phyloP scores from a whole-genome alignment of 1,140 invertebrate species.

The Brevipalpus yothersi region DNA sequence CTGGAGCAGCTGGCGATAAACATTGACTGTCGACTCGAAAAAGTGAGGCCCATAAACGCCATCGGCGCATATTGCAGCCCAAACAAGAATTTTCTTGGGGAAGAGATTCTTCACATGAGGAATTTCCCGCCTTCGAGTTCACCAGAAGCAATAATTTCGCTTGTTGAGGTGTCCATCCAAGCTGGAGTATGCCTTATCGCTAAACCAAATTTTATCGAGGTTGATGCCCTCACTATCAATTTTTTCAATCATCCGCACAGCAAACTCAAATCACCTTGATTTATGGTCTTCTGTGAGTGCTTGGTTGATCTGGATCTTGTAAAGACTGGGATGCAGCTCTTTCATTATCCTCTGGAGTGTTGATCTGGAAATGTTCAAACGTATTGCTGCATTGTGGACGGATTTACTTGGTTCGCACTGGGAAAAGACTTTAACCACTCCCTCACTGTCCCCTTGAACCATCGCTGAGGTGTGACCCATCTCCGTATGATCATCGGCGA shows the following conservation, averaged over 20 bases:
- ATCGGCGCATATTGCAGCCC: background rate
- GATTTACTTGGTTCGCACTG: too few species aligned
- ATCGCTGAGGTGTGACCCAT: too few species aligned
- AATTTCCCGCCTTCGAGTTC: slow-evolving; percentile 7
- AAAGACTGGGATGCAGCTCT: background rate
- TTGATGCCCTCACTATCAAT: background rate
- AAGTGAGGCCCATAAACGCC: slow-evolving; percentile 1
- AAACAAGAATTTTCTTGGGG: background rate
- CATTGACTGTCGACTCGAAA: background rate
- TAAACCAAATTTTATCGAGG: background rate
- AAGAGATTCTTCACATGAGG: background rate
- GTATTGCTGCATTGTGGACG: too few species aligned
- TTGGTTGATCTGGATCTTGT: background rate
- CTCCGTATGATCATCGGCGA: too few species aligned
- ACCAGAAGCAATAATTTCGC: slow-evolving; percentile 12
- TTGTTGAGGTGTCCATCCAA: slow-evolving; percentile 4
- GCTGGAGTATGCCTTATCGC: background rate
- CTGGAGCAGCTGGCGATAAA: background rate
- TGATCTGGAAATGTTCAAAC: too few species aligned
- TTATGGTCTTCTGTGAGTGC: background rate
- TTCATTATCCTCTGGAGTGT: background rate
- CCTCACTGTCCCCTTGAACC: too few species aligned
- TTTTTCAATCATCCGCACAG: background rate
- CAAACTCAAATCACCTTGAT: background rate
- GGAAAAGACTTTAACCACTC: too few species aligned